A percentile compares a stretch with the other conserved stretches of the same genome.
These are phyloP conservation scores for Corydoras maculifer DNA, from an alignment of 2,113 vertebrate genomes.

Conservation along the genomic window DNA sequence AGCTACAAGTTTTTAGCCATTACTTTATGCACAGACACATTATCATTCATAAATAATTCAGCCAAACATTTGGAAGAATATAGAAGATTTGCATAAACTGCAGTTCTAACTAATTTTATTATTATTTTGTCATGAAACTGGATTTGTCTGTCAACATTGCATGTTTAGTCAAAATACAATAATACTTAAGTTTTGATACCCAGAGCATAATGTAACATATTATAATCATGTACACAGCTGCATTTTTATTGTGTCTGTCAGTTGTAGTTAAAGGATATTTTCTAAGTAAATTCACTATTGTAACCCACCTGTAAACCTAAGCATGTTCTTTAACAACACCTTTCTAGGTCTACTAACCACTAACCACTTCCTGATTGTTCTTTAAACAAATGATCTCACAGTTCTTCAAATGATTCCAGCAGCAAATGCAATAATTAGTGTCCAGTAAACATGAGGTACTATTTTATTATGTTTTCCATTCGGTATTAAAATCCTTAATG, in stretches of 20 bases:
- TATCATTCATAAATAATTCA: no score
- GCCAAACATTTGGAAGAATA: no score
- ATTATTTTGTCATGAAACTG: no score
- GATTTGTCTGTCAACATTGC: no score
- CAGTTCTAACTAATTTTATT: no score
- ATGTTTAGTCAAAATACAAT: no score
- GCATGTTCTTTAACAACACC: not conserved
- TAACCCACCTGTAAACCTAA: conserved; percentile 11
- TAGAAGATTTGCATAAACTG: no score
- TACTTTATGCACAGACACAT: no score
- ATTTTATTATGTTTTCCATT: conserved; percentile 31
- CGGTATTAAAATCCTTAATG: not conserved
- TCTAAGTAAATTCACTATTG: not conserved
- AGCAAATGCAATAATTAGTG: conserved; percentile 25
- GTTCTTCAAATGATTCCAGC: conserved; percentile 1
- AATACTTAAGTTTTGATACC: no score
- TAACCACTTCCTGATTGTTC: conserved; percentile 32
- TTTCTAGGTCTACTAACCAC: conserved; percentile 3
- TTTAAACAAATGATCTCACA: conserved; percentile 34
- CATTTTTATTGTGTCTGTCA: not conserved
- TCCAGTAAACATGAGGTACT: conserved; percentile 31
- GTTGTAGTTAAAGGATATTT: not conserved
- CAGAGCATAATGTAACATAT: no score
- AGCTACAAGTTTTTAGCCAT: no score
- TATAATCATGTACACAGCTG: not conserved